Conservation (phyloP, 2,888 invertebrate genomes). For the Spatulosminthurus flaviceps region DNA sequence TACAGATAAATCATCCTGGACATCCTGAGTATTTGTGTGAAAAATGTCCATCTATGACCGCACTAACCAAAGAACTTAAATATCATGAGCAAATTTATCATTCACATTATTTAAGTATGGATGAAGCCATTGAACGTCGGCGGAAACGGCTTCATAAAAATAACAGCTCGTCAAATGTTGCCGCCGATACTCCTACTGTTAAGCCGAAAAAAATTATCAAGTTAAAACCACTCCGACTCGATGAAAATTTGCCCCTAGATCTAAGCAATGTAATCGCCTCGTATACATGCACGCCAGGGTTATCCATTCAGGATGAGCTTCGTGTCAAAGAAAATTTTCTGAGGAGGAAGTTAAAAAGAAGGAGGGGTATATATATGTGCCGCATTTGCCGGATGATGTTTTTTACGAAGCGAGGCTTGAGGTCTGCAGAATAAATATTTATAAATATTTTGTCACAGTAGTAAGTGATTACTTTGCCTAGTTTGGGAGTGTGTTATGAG, state of each 20-base stretch:
- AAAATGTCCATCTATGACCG: conserved; percentile 48
- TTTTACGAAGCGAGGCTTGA: conserved; percentile 31
- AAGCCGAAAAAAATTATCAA: conserved; percentile 19
- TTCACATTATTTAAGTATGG: conserved; percentile 37
- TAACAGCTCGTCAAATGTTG: neutral
- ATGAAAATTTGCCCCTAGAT: conserved; percentile 39
- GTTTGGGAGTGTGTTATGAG: neutral
- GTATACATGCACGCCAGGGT: neutral
- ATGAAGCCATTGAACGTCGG: conserved; percentile 11
- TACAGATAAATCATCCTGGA: conserved; percentile 47
- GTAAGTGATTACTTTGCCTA: neutral
- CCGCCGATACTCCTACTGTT: neutral
- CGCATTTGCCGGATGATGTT: conserved; percentile 47
- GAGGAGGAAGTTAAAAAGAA: conserved; percentile 26
- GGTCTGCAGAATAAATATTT: conserved; percentile 18
- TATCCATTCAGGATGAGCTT: conserved; percentile 12
- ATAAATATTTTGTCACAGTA: too few relatives aligned
- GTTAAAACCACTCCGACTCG: conserved; percentile 26
- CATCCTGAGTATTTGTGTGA: conserved; percentile 41
- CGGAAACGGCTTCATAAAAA: neutral
- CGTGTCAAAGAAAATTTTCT: conserved; percentile 25
- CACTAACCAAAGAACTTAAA: conserved; percentile 38
- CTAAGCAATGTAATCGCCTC: conserved; percentile 41
- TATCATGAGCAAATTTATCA: conserved; percentile 47
- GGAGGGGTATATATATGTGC: conserved; percentile 43